Conservation (phyloP, 2,797 vertebrate genomes). For the Acanthurus tractus region DNA sequence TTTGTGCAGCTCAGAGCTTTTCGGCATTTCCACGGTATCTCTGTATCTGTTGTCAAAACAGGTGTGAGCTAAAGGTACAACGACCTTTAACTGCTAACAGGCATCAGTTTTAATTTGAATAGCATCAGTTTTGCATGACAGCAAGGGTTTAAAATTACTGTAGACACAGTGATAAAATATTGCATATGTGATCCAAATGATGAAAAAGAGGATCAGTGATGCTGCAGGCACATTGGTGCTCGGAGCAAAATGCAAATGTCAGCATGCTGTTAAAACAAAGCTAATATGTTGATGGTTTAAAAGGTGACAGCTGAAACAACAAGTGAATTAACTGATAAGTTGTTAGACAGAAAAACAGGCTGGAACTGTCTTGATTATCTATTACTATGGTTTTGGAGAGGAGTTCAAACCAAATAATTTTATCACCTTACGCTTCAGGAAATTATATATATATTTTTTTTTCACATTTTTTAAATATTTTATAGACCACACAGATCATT, state of each 20-base stretch:
- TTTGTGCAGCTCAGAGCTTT: constrained; percentile 46
- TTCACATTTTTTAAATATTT: no score
- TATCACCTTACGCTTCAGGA: not conserved
- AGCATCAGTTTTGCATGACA: not conserved
- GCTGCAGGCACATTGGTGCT: not conserved
- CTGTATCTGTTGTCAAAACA: constrained; percentile 43
- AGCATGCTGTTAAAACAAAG: not conserved
- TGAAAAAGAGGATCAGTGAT: not conserved
- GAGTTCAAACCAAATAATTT: not conserved
- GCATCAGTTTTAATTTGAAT: constrained; percentile 32
- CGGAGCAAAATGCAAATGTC: not conserved
- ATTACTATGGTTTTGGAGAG: not conserved
- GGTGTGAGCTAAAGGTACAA: constrained; percentile 33
- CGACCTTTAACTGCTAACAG: not conserved
- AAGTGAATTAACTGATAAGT: no score
- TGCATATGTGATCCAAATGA: not conserved
- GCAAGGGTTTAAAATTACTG: not conserved
- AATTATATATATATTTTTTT: no score
- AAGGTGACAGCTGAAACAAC: no score
- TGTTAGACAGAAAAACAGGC: no score
- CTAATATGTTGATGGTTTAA: not conserved
- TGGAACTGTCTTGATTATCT: no score
- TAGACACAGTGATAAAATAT: not conserved
- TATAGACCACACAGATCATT: not conserved
- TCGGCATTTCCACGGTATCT: constrained; percentile 28